Conservation (phyloP, 2,888 invertebrate species). For the Pristionchus mayeri region DNA sequence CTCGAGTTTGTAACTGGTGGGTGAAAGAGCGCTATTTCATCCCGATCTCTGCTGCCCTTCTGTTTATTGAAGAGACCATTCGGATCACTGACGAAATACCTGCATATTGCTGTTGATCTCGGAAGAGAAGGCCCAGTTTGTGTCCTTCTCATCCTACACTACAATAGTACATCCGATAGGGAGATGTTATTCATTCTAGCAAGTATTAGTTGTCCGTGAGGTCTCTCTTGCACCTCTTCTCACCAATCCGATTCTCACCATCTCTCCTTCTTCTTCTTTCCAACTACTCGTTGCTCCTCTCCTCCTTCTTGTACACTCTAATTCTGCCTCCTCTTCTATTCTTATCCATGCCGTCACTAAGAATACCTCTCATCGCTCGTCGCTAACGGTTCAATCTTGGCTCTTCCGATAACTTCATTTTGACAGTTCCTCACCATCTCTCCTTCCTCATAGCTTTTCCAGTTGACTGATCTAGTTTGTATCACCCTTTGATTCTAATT, state of each 20-base stretch:
- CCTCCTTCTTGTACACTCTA: neutral
- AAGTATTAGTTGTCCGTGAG: slow-evolving; percentile 1
- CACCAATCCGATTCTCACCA: neutral
- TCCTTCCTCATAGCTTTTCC: too few species aligned
- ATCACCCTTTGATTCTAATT: too few species aligned
- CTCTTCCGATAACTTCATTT: too few species aligned
- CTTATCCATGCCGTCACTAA: slow-evolving; percentile 8
- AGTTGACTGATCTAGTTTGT: too few species aligned
- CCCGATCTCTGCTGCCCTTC: neutral
- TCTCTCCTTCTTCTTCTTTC: neutral
- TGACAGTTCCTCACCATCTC: too few species aligned
- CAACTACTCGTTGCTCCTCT: slow-evolving; percentile 19
- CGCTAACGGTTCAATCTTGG: neutral
- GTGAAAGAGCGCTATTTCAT: neutral
- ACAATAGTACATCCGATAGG: neutral
- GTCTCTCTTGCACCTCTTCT: neutral
- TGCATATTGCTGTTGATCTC: neutral
- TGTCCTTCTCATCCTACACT: neutral
- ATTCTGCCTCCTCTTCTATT: neutral
- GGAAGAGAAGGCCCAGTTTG: neutral
- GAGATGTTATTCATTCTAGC: neutral
- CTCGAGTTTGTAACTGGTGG: slow-evolving; percentile 13
- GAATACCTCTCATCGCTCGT: neutral
- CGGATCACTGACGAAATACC: neutral
- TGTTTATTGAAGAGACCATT: slow-evolving; percentile 12